Percentiles rank a stretch among this genome's conserved stretches.
Evolutionary conservation across 2,113 vertebrate species (phyloP).

Genomic region (Sisor rabdophorus): DNA sequence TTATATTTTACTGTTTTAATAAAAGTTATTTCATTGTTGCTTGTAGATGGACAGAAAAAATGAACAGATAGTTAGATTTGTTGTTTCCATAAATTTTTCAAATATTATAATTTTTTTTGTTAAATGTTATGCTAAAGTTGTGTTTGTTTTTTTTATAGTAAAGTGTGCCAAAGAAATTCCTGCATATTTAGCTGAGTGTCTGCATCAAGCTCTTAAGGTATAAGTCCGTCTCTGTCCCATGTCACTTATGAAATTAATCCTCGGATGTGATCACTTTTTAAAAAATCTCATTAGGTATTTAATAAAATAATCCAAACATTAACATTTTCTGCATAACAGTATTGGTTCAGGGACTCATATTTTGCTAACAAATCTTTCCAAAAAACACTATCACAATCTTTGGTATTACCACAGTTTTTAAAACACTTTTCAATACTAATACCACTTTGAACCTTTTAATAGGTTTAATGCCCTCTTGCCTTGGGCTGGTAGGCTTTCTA

Average conservation of each 20-base stretch:
- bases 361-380: not conserved
- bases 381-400: not conserved
- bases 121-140: not conserved
- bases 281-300: not conserved
- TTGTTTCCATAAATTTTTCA: no score
- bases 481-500: not conserved
- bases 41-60: no score
- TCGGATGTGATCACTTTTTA: not conserved
- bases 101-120: no score
- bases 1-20: no score
- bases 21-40: no score
- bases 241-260: not conserved
- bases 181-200: slow-evolving; percentile 86
- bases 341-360: not conserved
- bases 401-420: not conserved
- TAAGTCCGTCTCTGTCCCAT: not conserved
- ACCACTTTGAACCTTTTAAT: not conserved
- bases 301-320: not conserved
- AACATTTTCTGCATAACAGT: not conserved
- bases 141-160: slow-evolving; percentile 62
- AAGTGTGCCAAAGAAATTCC: slow-evolving; percentile 86
- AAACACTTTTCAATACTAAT: not conserved
- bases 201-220: slow-evolving; percentile 90
- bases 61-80: no score
- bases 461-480: not conserved